Evolutionary conservation across 2,113 vertebrate species (phyloP), one percentile per base, ranked within the genome.

Genomic region (Scomber colias): DNA sequence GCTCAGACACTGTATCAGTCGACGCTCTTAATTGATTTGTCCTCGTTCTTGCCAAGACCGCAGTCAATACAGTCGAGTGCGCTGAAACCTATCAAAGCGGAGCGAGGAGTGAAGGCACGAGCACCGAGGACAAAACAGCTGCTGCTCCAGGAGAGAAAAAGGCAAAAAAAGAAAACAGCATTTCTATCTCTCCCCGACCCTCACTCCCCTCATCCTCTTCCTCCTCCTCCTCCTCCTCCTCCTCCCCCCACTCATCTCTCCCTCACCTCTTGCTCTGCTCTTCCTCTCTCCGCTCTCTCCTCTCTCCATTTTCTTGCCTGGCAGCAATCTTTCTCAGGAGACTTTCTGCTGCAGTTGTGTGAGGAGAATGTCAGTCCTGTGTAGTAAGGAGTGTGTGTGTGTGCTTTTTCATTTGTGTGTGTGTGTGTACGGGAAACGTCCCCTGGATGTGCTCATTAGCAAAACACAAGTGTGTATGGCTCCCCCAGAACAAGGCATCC

Each of bases 371-470:
- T 92, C 89, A 92, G 89, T 79, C 53, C 44, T 89, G 81, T 86
- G 83, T 81, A 75, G 81, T 63, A 71, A 48, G 56, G 17, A 56
- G 62, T 72, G 75, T n/a, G 31, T 56, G 62, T n/a, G 31, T 54
- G 2, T 55, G 3, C 19, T 48, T 21, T 19, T 44, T 24, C 35
- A 40, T 9, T 40, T 40, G 66, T 46, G 69, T 75, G 66, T 67
- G 56, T 53, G 64, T 59, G 60, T 69, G 74, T 50, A 68, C 6
- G 0, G 69, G 57, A 82, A 86, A 72, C 71, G 71, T 90, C 80
- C 83, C 83, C 90, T 91, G 78, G 67, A 92, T 90, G 87, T 81
- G 87, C 86, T 93, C 90, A 92, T 92, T 93, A 91, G 86, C 85
- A 85, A 90, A 90, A 89, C 83, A 89, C 77, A 66, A 89, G 82